Percentiles rank a stretch among this genome's conserved stretches.
phyloP scores from a whole-genome alignment of 1,140 invertebrate genomes.

The Heliconius congener region DNA sequence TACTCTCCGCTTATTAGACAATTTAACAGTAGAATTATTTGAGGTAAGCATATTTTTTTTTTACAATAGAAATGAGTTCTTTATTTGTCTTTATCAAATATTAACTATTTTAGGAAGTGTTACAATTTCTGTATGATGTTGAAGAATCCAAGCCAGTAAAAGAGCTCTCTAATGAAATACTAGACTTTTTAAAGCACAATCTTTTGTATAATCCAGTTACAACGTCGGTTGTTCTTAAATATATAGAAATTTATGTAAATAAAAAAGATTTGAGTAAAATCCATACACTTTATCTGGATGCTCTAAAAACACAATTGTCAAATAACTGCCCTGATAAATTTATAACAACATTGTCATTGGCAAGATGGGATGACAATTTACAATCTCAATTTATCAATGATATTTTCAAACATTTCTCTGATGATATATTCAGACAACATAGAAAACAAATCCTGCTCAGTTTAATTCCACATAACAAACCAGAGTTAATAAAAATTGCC shows the following conservation, averaged over 20 bases:
- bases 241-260: slow-evolving; percentile 49
- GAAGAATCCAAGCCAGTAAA: slow-evolving; percentile 55
- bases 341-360: slow-evolving; percentile 61
- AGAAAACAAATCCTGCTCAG: slow-evolving; percentile 72
- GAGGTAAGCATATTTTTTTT: slow-evolving; percentile 48
- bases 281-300: slow-evolving; percentile 60
- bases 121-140: slow-evolving; percentile 54
- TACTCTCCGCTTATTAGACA: slow-evolving; percentile 60
- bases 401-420: slow-evolving; percentile 58
- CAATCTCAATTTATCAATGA: slow-evolving; percentile 55
- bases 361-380: slow-evolving; percentile 60
- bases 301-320: slow-evolving; percentile 57
- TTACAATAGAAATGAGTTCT: neutral
- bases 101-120: slow-evolving; percentile 58
- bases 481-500: slow-evolving; percentile 56
- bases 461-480: slow-evolving; percentile 59
- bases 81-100: neutral
- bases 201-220: slow-evolving; percentile 71
- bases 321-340: slow-evolving; percentile 61
- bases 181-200: slow-evolving; percentile 63
- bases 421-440: slow-evolving; percentile 62
- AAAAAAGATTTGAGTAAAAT: slow-evolving; percentile 53
- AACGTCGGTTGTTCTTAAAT: slow-evolving; percentile 56
- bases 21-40: slow-evolving; percentile 57
- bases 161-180: slow-evolving; percentile 49